Evolutionary conservation across 2,888 invertebrate genomes (phyloP).

Genomic region (Hirudinaria manillensis): DNA sequence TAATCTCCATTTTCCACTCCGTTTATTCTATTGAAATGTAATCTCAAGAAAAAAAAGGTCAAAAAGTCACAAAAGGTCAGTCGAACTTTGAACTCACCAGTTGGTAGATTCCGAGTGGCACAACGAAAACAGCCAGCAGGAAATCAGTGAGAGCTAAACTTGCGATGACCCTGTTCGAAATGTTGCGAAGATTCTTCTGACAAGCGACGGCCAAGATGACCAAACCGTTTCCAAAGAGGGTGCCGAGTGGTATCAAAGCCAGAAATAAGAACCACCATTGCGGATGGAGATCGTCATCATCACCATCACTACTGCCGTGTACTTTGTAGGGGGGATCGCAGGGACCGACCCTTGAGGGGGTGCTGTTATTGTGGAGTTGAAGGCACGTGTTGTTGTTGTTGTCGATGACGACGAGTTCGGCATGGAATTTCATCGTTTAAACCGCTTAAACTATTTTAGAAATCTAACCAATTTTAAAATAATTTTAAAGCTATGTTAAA

Average conservation of each 20-base stretch:
- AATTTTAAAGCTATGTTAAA: too few species aligned
- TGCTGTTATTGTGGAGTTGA: not conserved
- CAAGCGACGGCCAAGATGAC: conserved; percentile 20
- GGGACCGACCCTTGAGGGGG: not conserved
- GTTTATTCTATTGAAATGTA: not conserved
- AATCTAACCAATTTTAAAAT: too few species aligned
- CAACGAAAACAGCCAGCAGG: conserved; percentile 39
- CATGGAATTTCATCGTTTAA: not conserved
- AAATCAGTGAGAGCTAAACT: conserved; percentile 40
- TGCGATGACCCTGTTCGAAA: conserved; percentile 42
- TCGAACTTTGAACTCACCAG: conserved; percentile 34
- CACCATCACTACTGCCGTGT: not conserved
- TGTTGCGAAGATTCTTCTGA: conserved; percentile 35
- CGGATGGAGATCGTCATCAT: not conserved
- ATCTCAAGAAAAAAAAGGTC: not conserved
- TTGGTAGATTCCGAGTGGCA: conserved; percentile 40
- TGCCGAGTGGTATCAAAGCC: not conserved
- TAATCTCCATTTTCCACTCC: not conserved
- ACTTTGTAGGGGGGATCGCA: not conserved
- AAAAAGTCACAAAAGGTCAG: not conserved
- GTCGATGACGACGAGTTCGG: not conserved
- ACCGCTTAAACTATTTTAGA: too few species aligned
- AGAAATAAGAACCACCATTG: conserved; percentile 12
- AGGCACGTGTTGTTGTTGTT: not conserved
- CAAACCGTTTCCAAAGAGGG: conserved; percentile 11